Base-by-base conservation (phyloP, 1,140 invertebrate genomes). In the Platorchestia sp. region DNA sequence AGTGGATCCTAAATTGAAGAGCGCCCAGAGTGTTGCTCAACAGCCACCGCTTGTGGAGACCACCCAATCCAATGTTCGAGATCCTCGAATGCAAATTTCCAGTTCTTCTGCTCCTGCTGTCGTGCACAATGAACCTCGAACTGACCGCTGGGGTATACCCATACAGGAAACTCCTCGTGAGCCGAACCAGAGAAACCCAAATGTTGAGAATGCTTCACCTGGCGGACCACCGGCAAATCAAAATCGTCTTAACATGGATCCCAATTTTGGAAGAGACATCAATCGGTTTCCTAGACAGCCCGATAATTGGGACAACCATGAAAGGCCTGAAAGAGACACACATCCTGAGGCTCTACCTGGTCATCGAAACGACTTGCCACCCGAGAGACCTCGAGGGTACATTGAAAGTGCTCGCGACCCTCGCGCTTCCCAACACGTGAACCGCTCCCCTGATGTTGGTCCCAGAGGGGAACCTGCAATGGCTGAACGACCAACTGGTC, bases 121-220 rank as follows among this genome's bases (percentile, higher is more conserved):
- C 27, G 10, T 89, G 27, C 87, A 7, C 36, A 89, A 36, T 89
- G 87, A 42, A 44, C 91, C 91, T 93, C 43, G 45, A 5, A 93
- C 91, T 3, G 91, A 93, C 91, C 43, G 91, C 45, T 93, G 91
- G 91, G 91, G 91, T 7, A 93, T 93, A n/a, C 91, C 91, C 6
- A 93, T 93, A 5, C 43, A 44, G 36, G 91, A 93, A 10, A 19
- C 91, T n/a, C 43, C 0, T 19, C 91, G 36, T 47, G 91, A 93
- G 47, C 44, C 91, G 3, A 44, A 93, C 43, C 91, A 42, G 36
- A 47, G 43, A 44, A 45, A 45, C 0, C 10, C 43, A 40, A 45
- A 45, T 40, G 43, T 14, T 47, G 43, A 27, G 47, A 93, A 44
- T 45, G 45, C 6, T 45, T 44, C 91, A 10, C 43, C 91, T 47